A percentile compares a stretch with the other conserved stretches of the same genome.
phyloP scores from a whole-genome alignment of 2,888 invertebrate species.

The Fabriciana adippe region DNA sequence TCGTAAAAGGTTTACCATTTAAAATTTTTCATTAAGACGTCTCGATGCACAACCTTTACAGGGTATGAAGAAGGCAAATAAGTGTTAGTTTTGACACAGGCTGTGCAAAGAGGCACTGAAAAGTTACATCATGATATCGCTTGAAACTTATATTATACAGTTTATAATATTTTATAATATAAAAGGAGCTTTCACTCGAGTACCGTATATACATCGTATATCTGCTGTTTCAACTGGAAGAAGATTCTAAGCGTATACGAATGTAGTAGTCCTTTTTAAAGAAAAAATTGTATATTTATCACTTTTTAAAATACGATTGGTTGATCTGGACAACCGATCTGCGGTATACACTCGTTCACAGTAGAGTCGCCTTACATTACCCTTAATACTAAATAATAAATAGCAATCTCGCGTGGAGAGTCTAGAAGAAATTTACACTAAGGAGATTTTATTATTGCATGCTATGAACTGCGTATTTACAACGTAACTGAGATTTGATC shows the following conservation, averaged over 20 bases:
- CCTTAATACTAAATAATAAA: constrained; percentile 81
- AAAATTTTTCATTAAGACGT: constrained; percentile 35
- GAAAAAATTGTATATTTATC: constrained; percentile 73
- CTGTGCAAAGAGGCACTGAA: constrained; percentile 33
- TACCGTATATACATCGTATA: constrained; percentile 82
- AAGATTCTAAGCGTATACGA: constrained; percentile 88
- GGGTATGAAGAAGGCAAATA: neutral
- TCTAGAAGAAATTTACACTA: constrained; percentile 78
- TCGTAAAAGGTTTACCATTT: constrained; percentile 83
- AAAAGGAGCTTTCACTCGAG: constrained; percentile 76
- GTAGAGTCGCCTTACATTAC: constrained; percentile 72
- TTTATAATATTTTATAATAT: constrained; percentile 80
- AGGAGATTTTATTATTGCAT: constrained; percentile 75
- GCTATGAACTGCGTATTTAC: constrained; percentile 66
- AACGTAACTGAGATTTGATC: constrained; percentile 75
- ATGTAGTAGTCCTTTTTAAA: constrained; percentile 82
- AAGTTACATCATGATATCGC: constrained; percentile 55
- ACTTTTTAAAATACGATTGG: constrained; percentile 67
- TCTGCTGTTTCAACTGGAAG: constrained; percentile 77
- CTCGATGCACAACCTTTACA: constrained; percentile 11
- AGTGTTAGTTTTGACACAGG: neutral
- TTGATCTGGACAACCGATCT: constrained; percentile 65
- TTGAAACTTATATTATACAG: constrained; percentile 73
- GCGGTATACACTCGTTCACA: constrained; percentile 81
- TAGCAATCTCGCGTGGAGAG: constrained; percentile 73